Conservation (phyloP, 53 echinoderm and acorn worm genomes). For the Holothuria scabra region DNA sequence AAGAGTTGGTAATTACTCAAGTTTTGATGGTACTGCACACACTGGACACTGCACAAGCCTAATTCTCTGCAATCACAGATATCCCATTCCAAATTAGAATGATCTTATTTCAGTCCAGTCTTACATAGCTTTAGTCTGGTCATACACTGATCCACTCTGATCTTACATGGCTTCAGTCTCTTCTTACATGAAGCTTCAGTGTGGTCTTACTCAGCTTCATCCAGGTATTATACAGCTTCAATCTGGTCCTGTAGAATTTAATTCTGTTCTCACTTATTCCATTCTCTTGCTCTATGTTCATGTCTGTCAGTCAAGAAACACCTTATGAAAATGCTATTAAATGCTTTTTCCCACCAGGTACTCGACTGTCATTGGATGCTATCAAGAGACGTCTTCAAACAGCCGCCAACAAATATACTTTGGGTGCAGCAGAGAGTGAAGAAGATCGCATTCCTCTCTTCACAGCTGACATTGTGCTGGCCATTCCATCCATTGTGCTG, state of each 20-base stretch:
- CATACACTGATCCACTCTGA: too few relatives aligned
- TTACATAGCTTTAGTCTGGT: too few relatives aligned
- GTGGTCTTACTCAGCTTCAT: too few relatives aligned
- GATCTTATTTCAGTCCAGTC: too few relatives aligned
- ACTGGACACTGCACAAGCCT: too few relatives aligned
- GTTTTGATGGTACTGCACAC: too few relatives aligned
- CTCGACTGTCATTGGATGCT: constrained; percentile 93
- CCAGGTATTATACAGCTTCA: not conserved
- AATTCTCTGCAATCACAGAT: too few relatives aligned
- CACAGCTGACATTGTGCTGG: constrained; percentile 83
- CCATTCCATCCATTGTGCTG: constrained; percentile 93
- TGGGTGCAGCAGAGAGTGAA: constrained; percentile 76
- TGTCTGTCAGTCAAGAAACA: not conserved
- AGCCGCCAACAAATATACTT: constrained; percentile 89
- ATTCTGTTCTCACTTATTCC: not conserved
- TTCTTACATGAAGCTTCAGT: too few relatives aligned
- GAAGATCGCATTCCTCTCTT: constrained; percentile 91
- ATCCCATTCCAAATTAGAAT: too few relatives aligned
- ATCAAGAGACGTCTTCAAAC: constrained; percentile 97
- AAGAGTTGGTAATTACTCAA: too few relatives aligned
- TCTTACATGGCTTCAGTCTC: too few relatives aligned
- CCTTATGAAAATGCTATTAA: not conserved
- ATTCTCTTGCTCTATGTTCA: not conserved
- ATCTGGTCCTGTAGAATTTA: not conserved
- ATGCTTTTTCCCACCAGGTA: constrained; percentile 62